Evolutionary conservation across 2,113 vertebrate genomes (phyloP), one percentile per base, ranked within the genome.

Genomic region (Pseudonaja textilis): DNA sequence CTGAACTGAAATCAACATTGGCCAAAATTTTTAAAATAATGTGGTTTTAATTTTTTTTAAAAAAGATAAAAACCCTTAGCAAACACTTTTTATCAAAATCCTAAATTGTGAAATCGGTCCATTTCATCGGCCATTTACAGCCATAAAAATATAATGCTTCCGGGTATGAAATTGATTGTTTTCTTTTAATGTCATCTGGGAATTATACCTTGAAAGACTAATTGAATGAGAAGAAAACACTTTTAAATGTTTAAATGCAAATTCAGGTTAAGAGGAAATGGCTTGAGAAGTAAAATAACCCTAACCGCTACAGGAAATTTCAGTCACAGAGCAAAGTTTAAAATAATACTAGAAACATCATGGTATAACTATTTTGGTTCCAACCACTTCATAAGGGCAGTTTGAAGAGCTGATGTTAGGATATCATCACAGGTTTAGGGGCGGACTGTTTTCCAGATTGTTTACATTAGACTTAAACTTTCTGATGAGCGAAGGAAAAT

Each of bases 331-430:
- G 86, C 45, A 88, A 91, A 47, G 54, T 86, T 90, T 34, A 52
- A 93, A 93, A 93, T 93, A 89, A 59, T 85, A 59, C 88, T 18
- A 85, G 54, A 81, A 89, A 90, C 54, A 89, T 93, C 92, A 90
- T 29, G 85, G 69, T 3, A 3, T 1, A 61, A 23, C 57, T 90
- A 89, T 93, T 89, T 90, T 74, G 9, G 88, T 90, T 90, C 88
- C 88, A 90, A 89, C 69, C 92, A 86, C 88, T 85, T 93, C 92
- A 93, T 22, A 85, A 26, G n/a, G 45, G 20, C 29, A 22, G 14
- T 34, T 59, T 55, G 39, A 22, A 25, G 5, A 16, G 88, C 42
- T 96, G 92, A 91, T 45, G n/a, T 91, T 91, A 34, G 8, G 42
- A 61, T 56, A 93, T 95, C 92, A 95, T 64, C 61, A 91, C 69